Evolutionary conservation across 2,113 vertebrate genomes (phyloP).

Genomic region (Tragulus kanchil): DNA sequence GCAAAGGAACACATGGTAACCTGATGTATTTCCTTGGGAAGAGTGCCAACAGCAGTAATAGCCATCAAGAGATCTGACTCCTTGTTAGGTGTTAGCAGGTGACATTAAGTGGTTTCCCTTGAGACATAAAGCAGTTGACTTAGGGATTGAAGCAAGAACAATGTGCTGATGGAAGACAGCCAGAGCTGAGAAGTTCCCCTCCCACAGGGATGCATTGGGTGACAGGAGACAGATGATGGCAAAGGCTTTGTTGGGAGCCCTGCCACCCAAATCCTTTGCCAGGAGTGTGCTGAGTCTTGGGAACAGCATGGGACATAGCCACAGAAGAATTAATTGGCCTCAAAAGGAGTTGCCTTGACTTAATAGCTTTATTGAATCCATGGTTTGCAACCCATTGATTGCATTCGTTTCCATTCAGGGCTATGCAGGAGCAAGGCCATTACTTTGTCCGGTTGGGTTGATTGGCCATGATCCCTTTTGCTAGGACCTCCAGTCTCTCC

Average conservation of each 20-base stretch:
- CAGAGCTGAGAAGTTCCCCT: background rate
- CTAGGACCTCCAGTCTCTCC: background rate
- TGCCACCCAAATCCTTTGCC: background rate
- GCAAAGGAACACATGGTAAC: too few species aligned
- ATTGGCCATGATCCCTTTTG: background rate
- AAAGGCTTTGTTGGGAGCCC: background rate
- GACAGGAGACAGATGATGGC: background rate
- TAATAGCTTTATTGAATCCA: slow-evolving; percentile 65
- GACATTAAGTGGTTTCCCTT: background rate
- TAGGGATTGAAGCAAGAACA: background rate
- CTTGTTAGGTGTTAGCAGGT: background rate
- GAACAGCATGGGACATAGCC: background rate
- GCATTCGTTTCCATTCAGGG: slow-evolving; percentile 20
- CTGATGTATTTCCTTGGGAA: background rate
- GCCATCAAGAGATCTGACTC: background rate
- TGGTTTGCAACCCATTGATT: slow-evolving; percentile 40
- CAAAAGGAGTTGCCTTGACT: background rate
- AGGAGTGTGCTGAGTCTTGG: slow-evolving; percentile 28
- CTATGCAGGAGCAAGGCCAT: background rate
- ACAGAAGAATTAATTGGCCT: slow-evolving; percentile 62
- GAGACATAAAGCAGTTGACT: background rate
- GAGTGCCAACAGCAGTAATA: background rate
- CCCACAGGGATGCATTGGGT: background rate
- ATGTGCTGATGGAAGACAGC: background rate
- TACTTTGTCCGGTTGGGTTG: background rate